phyloP scores from a whole-genome alignment of 2,888 invertebrate genomes.

The Hypercompe scribonia region DNA sequence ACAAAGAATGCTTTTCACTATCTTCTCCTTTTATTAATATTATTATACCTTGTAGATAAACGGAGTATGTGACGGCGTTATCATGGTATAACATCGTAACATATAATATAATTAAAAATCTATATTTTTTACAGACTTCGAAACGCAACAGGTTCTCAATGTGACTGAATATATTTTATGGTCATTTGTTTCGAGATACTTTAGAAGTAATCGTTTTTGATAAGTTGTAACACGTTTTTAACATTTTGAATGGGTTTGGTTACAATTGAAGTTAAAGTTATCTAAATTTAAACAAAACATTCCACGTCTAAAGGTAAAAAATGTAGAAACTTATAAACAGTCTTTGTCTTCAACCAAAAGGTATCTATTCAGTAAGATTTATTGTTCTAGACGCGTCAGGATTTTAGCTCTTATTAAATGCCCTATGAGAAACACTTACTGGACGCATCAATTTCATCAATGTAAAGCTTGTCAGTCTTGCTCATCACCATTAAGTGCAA shows the following conservation, averaged over 20 bases:
- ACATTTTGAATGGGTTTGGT: no score
- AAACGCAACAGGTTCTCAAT: neutral
- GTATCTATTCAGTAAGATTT: neutral
- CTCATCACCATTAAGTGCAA: slow-evolving; percentile 78
- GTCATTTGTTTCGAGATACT: no score
- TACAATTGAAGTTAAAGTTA: neutral
- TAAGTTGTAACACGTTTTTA: no score
- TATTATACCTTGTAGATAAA: no score
- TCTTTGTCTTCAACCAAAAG: neutral
- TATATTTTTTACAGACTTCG: neutral
- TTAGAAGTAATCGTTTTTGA: no score
- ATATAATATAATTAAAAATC: no score
- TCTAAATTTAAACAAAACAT: no score
- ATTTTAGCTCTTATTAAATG: neutral
- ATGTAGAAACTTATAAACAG: neutral
- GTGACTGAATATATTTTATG: neutral
- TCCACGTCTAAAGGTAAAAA: neutral
- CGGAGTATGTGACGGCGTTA: neutral
- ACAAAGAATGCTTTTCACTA: neutral
- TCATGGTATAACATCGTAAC: neutral
- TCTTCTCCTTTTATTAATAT: no score
- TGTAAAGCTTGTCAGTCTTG: slow-evolving; percentile 74
- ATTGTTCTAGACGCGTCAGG: neutral
- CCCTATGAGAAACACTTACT: no score
- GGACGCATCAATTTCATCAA: slow-evolving; percentile 77